Evolutionary conservation across 2,797 vertebrate genomes (phyloP), one percentile per base, ranked within the genome.

Genomic region (Myripristis murdjan): DNA sequence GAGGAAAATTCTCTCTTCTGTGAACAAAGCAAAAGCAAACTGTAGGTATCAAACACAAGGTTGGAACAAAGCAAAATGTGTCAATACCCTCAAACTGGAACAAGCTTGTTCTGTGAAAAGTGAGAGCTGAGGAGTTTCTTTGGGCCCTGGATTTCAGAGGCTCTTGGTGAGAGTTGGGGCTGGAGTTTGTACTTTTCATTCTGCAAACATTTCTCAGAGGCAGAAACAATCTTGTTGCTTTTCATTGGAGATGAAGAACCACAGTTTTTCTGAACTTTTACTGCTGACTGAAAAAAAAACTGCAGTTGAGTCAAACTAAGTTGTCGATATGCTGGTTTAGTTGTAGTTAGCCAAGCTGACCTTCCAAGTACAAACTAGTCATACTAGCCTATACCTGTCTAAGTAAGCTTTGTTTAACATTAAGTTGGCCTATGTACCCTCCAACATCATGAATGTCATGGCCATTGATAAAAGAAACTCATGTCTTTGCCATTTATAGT

Each of bases 61-160:
- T 65, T 44, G n/a, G 43, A 63, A 49, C 26, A 63, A 46, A 66
- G 31, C 15, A 6, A 23, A 53, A 70, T 2, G 41, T 4, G 48
- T 39, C 2, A 8, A 3, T 46, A 18, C 44, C 20, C 18, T 61
- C 28, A 9, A 31, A 37, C n/a, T 54, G 58, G 35, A 68, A 77
- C 41, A 67, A 62, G 43, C 22, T 44, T 66, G 70, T 44, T 8
- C 22, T 41, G 57, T 64, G 58, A 70, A 62, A 18, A 61, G 51
- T 58, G n/a, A 11, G 24, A 33, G 11, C 82, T 67, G 70, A 2
- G 0, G 49, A 68, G 79, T 83, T 15, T 62, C 53, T 4, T 80
- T 59, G 67, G 67, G 80, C 52, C 26, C 55, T 52, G 37, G 44
- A 20, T 69, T 64, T 64, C 43, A 43, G 64, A 39, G 57, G 64